Evolutionary conservation across 2,797 vertebrate genomes (phyloP), one percentile per base, ranked within the genome.

Genomic region (Pogonophryne albipinna): DNA sequence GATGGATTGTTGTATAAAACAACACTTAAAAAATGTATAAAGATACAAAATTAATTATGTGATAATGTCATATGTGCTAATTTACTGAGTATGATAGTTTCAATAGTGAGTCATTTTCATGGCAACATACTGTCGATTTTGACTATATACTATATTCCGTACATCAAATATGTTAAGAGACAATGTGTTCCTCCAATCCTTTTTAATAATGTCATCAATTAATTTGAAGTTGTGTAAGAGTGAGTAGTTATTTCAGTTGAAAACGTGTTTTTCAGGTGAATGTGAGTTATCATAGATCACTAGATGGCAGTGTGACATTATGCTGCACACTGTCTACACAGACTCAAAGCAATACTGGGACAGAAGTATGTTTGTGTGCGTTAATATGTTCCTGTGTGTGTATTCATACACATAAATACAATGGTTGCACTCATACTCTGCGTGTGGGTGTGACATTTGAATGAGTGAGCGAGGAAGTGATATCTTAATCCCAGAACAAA

Each of bases 401-500:
- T 41, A 31, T 64, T 52, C 42, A 63, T 9, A 53, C 44, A 64
- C 71, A 14, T 14, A 52, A 41, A 34, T 45, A 9, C 59, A 66
- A 63, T 42, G 50, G 64, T 70, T 71, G 46, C 41, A 12, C 12
- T 46, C 16, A 3, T 27, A 1, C 66, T 59, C 19, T 44, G 62
- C 50, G 9, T 61, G 57, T 80, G 7, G 6, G 34, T 61, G 57
- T 82, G 83, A 86, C 82, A 88, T 88, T 87, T 86, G 59, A 85
- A 76, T 74, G 77, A 83, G 68, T 67, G 46, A 76, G 74, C 4
- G 51, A 77, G 56, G 73, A 79, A 72, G 74, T 66, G 73, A 74
- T 81, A 82, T 86, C 84, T 85, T 90, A 89, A 91, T 88, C 91
- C 86, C 66, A 85, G 84, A 87, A 86, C 89, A 91, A 91, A 89